phyloP scores from a whole-genome alignment of 1,140 invertebrate species.

The Carcinoscorpius rotundicauda region DNA sequence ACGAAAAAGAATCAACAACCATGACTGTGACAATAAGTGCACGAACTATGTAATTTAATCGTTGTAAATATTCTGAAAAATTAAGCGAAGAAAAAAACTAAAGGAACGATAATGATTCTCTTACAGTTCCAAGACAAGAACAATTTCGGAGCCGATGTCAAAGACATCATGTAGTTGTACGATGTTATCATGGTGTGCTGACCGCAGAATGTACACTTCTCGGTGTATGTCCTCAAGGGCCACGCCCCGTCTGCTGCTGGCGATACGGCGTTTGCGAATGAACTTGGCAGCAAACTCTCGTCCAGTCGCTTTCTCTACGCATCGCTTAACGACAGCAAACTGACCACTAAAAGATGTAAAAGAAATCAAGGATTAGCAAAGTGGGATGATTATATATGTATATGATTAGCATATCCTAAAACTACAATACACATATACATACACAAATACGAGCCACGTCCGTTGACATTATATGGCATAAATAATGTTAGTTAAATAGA shows the following conservation, averaged over 20 bases:
- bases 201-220: constrained; percentile 41
- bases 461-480: too few species aligned
- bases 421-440: too few species aligned
- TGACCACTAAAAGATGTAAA: constrained; percentile 34
- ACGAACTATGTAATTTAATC: too few species aligned
- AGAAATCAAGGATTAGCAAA: too few species aligned
- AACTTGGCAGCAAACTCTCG: constrained; percentile 43
- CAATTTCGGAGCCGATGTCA: constrained; percentile 38
- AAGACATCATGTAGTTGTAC: constrained; percentile 44
- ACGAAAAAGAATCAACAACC: too few species aligned
- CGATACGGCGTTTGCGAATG: constrained; percentile 39
- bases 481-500: too few species aligned
- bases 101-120: constrained; percentile 13
- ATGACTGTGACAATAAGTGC: too few species aligned
- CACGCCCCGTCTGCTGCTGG: constrained; percentile 34
- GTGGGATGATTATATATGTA: too few species aligned
- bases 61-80: too few species aligned
- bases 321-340: constrained; percentile 42
- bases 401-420: too few species aligned
- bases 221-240: constrained; percentile 41
- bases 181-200: constrained; percentile 41
- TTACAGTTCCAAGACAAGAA: constrained; percentile 45
- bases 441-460: too few species aligned
- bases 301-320: constrained; percentile 31
- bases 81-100: too few species aligned